These are phyloP conservation scores for Saimiri boliviensis DNA, from an alignment of 2,113 vertebrate species.

Conservation along the genomic window DNA sequence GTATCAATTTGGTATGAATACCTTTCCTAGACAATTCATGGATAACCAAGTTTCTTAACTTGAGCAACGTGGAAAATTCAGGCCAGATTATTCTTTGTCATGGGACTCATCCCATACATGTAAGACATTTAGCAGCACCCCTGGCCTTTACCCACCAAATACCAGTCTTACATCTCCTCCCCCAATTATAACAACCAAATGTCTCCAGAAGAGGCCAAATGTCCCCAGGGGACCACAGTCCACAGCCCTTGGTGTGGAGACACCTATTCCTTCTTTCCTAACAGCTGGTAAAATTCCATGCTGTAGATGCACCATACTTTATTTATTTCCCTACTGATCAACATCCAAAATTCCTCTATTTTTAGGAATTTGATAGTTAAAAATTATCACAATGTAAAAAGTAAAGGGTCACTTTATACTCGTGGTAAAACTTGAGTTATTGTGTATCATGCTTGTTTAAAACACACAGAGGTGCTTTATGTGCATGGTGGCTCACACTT, in stretches of 20 bases:
- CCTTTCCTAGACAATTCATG: background rate
- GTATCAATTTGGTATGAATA: background rate
- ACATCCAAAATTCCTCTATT: background rate
- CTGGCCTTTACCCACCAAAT: background rate
- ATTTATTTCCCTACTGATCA: background rate
- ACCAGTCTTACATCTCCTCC: background rate
- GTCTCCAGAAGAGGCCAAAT: background rate
- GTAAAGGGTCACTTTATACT: background rate
- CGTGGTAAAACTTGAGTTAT: background rate
- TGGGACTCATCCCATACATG: background rate
- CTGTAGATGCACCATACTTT: no score
- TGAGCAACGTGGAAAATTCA: background rate
- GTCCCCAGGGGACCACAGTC: background rate
- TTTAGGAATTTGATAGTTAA: background rate
- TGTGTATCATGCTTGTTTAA: background rate
- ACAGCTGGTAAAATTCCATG: background rate
- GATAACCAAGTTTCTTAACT: background rate
- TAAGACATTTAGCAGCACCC: background rate
- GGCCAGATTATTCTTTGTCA: background rate
- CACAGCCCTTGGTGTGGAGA: background rate
- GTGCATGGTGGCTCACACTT: no score
- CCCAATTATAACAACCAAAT: background rate
- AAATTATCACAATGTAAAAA: background rate
- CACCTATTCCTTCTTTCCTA: background rate
- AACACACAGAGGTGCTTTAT: background rate